A percentile compares a stretch with the other conserved stretches of the same genome.
phyloP scores from a whole-genome alignment of 2,888 invertebrate species.

The Hirtodrosophila trivittata region DNA sequence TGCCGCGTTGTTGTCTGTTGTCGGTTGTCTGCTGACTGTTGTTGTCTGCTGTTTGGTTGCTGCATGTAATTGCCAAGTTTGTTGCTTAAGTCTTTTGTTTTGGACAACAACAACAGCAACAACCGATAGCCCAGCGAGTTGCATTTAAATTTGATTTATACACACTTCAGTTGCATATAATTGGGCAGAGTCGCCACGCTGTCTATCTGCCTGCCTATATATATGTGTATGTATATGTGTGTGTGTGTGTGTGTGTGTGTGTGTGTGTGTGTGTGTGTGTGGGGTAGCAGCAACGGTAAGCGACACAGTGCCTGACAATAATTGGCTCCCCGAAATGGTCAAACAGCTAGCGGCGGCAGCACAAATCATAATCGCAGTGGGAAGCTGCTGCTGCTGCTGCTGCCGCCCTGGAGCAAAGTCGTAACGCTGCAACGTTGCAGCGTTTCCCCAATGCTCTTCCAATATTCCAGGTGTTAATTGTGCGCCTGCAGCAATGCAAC shows the following conservation, averaged over 20 bases:
- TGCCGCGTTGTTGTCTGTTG: slow-evolving; percentile 47
- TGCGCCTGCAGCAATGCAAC: slow-evolving; percentile 49
- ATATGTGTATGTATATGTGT: neutral
- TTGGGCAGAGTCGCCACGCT: slow-evolving; percentile 68
- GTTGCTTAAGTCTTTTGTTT: slow-evolving; percentile 78
- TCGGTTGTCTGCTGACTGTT: slow-evolving; percentile 23
- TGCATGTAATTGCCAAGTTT: slow-evolving; percentile 77
- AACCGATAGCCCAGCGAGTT: slow-evolving; percentile 60
- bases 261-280: neutral
- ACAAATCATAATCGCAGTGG: slow-evolving; percentile 36
- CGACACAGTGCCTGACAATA: slow-evolving; percentile 35
- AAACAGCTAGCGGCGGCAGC: neutral
- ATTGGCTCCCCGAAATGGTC: slow-evolving; percentile 48
- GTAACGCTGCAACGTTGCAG: neutral
- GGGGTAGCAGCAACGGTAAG: slow-evolving; percentile 25
- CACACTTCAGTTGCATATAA: slow-evolving; percentile 67
- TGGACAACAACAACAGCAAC: slow-evolving; percentile 30
- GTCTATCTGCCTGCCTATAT: slow-evolving; percentile 31
- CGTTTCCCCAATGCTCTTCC: neutral
- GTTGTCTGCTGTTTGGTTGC: slow-evolving; percentile 34
- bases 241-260: neutral
- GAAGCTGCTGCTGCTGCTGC: slow-evolving; percentile 1
- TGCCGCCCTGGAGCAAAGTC: neutral
- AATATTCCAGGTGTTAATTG: slow-evolving; percentile 67
- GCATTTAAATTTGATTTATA: slow-evolving; percentile 79